Base-by-base conservation (phyloP, 2,888 invertebrate species). In the Pyrrhopygopsis socrates region DNA sequence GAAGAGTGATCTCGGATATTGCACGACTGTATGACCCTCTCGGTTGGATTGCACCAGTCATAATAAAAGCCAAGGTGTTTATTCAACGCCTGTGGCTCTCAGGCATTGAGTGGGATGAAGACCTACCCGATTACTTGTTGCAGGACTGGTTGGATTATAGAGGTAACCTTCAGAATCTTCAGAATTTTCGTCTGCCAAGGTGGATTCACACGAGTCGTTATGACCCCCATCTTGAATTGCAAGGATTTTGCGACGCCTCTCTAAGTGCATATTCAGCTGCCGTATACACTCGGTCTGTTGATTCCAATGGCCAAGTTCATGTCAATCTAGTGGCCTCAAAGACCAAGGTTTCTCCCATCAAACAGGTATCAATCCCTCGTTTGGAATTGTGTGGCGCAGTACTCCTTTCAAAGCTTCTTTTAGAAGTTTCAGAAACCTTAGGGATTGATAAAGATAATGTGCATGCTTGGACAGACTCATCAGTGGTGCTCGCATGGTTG, bases 21-120 rank as follows among this genome's bases (percentile, higher is more conserved):
- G 41, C 76, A 22, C n/a, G 30, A 2, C 38, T 67, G 24, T 76
- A 27, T 24, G 76, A 76, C n/a, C 76, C 76, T 0, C 29, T 95
- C 0, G 95, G 95, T 0, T 95, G 94, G 94, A 67, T 94, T 1
- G 92, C 94, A 0, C 95, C 94, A 0, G 45, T 41, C 2, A 86
- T 94, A 0, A 83, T 94, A n/a, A 71, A 29, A 18, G 92, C 94
- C 0, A 94, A 94, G 50, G 74, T 93, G 11, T 89, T 93, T 11
- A 94, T 95, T 11, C 93, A 94, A 78, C 89, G 85, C 41, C 63
- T 95, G 1, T 95, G 95, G 94, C 27, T 93, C 15, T 41, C 88
- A 2, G 93, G 94, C 3, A 58, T 90, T 0, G 58, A 27, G 0
- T 94, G 94, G 94, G 93, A 94, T 73, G 88, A 92, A 20, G 54